phyloP scores from a whole-genome alignment of 2,888 invertebrate species.

The Nemotelus nigrinus region DNA sequence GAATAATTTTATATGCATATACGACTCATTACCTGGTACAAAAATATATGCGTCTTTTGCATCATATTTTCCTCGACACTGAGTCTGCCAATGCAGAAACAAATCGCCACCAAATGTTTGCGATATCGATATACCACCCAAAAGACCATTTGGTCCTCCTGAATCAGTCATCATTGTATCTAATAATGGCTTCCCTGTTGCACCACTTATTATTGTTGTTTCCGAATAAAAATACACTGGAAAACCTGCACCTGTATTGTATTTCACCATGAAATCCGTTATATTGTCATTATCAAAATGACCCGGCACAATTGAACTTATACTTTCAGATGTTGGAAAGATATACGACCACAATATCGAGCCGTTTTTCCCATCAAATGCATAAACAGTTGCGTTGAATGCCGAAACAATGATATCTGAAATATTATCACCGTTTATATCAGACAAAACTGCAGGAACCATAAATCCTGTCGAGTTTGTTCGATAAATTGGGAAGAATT shows the following conservation, averaged over 20 bases:
- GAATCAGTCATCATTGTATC: slow-evolving; percentile 64
- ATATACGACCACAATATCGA: slow-evolving; percentile 78
- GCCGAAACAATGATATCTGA: slow-evolving; percentile 78
- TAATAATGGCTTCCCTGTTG: slow-evolving; percentile 60
- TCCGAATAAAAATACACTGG: slow-evolving; percentile 80
- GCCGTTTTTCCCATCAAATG: slow-evolving; percentile 76
- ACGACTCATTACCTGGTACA: slow-evolving; percentile 58
- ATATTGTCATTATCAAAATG: slow-evolving; percentile 80
- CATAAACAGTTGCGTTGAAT: slow-evolving; percentile 77
- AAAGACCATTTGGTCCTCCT: slow-evolving; percentile 62
- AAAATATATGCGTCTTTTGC: slow-evolving; percentile 68
- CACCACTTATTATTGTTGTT: slow-evolving; percentile 63
- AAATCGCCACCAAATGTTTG: slow-evolving; percentile 75
- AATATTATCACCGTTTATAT: slow-evolving; percentile 76
- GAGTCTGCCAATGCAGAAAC: slow-evolving; percentile 80
- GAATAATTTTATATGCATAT: too few species aligned
- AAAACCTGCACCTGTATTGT: slow-evolving; percentile 73
- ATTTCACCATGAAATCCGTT: slow-evolving; percentile 82
- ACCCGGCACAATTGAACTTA: slow-evolving; percentile 80
- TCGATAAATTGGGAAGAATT: slow-evolving; percentile 68
- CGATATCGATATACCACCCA: slow-evolving; percentile 64
- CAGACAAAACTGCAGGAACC: slow-evolving; percentile 73
- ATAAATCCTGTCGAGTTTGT: slow-evolving; percentile 74
- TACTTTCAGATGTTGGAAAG: slow-evolving; percentile 73
- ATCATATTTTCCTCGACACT: slow-evolving; percentile 65